Evolutionary conservation across 1,140 invertebrate species (phyloP).

Genomic region (Saxidomus purpurata): DNA sequence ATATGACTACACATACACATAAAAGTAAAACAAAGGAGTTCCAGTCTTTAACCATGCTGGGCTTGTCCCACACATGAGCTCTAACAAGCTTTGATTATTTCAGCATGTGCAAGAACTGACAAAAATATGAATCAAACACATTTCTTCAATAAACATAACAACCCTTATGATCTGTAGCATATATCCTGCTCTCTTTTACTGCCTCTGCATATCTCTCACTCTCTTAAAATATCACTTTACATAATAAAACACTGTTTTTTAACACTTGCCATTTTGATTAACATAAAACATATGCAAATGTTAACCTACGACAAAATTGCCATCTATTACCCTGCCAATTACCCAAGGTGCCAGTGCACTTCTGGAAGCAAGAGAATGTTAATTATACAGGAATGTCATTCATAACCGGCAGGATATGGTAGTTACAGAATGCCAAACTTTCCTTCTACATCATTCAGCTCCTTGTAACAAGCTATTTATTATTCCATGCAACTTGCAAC

Average conservation of each 20-base stretch:
- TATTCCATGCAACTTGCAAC: neutral
- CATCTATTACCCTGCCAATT: slow-evolving; percentile 22
- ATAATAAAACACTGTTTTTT: too few relatives aligned
- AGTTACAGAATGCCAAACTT: too few relatives aligned
- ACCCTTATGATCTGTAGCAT: too few relatives aligned
- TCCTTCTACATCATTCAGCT: neutral
- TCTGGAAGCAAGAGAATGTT: neutral
- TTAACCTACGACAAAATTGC: neutral
- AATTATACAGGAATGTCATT: neutral
- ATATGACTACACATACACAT: too few relatives aligned
- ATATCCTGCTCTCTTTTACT: too few relatives aligned
- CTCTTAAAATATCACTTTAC: neutral
- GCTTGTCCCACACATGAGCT: too few relatives aligned
- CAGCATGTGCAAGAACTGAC: too few relatives aligned
- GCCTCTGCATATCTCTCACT: neutral
- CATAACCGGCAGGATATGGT: neutral
- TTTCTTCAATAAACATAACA: too few relatives aligned
- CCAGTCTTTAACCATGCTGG: too few relatives aligned
- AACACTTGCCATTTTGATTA: neutral
- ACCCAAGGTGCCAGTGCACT: neutral
- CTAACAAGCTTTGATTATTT: too few relatives aligned
- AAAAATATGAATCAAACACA: too few relatives aligned
- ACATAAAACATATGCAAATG: slow-evolving; percentile 16
- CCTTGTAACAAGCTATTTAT: neutral
- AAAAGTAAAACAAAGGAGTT: too few relatives aligned